A percentile compares a stretch with the other conserved stretches of the same genome.
These are phyloP conservation scores for Cichlasoma orientale DNA, from an alignment of 2,797 vertebrate species.

Conservation along the genomic window DNA sequence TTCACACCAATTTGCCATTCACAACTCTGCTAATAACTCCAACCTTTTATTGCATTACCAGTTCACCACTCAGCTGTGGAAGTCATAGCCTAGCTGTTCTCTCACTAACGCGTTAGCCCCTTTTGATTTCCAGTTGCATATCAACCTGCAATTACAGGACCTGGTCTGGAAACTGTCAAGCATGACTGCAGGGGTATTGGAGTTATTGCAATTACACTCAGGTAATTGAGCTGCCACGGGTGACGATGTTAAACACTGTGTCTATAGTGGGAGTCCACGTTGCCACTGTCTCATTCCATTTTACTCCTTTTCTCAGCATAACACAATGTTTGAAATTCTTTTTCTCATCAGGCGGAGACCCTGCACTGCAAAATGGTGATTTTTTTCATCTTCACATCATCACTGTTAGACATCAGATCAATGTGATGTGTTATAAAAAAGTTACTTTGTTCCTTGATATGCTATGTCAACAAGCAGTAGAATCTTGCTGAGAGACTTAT, in stretches of 20 bases:
- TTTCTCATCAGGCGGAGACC: constrained; percentile 27
- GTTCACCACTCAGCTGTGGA: constrained; percentile 71
- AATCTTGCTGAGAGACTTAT: constrained; percentile 2
- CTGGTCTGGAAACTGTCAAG: constrained; percentile 84
- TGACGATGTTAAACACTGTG: constrained; percentile 82
- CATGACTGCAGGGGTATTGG: constrained; percentile 83
- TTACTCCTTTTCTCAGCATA: constrained; percentile 44
- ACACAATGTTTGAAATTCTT: constrained; percentile 47
- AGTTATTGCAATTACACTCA: constrained; percentile 86
- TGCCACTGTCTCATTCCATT: constrained; percentile 73
- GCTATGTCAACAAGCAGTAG: constrained; percentile 13
- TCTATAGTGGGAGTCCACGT: constrained; percentile 72
- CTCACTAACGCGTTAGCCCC: constrained; percentile 58
- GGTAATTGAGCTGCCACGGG: constrained; percentile 85
- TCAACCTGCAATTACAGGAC: constrained; percentile 84
- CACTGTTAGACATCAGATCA: constrained; percentile 3
- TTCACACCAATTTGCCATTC: constrained; percentile 84
- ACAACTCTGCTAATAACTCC: constrained; percentile 79
- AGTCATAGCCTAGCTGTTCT: constrained; percentile 72
- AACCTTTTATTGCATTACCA: constrained; percentile 82
- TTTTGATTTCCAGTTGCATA: constrained; percentile 84
- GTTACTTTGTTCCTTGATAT: constrained; percentile 27
- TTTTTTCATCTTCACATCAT: constrained; percentile 12
- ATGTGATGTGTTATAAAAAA: constrained; percentile 1
- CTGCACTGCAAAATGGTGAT: constrained; percentile 28